phyloP scores from a whole-genome alignment of 2,113 vertebrate species.

The Sapayoa aenigma region DNA sequence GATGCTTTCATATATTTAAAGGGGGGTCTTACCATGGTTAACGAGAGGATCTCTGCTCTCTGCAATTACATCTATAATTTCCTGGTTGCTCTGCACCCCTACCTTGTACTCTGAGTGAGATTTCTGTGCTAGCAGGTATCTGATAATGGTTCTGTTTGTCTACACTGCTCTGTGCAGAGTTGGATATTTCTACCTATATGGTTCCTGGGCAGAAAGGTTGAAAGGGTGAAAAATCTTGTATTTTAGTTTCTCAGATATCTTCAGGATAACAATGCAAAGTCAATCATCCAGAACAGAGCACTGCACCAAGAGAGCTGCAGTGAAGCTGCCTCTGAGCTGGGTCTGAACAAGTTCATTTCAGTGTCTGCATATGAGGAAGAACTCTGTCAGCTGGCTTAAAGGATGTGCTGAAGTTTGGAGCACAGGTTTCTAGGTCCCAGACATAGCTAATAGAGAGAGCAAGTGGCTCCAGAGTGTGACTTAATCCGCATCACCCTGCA shows the following conservation, averaged over 20 bases:
- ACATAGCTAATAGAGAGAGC: neutral
- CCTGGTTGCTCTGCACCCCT: neutral
- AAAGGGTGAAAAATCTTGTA: neutral
- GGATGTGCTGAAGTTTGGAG: neutral
- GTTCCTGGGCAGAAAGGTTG: neutral
- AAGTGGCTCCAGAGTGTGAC: rapidly evolving
- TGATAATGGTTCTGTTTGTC: neutral
- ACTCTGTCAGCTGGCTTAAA: neutral
- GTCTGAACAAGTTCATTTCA: neutral
- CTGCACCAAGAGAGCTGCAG: neutral
- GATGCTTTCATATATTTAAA: neutral
- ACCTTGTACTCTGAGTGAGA: neutral
- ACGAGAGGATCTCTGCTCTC: neutral
- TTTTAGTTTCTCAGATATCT: neutral
- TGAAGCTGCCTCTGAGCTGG: neutral
- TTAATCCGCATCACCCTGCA: neutral
- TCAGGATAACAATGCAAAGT: neutral
- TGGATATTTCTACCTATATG: neutral
- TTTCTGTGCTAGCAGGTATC: neutral
- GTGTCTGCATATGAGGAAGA: neutral
- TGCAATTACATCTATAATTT: neutral
- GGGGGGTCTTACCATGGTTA: neutral
- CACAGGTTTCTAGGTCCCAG: neutral
- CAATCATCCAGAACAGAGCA: neutral
- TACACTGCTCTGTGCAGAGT: neutral